A percentile compares a stretch with the other conserved stretches of the same genome.
These are phyloP conservation scores for Apomyelois bistriatella DNA, from an alignment of 2,888 invertebrate genomes.

Conservation along the genomic window DNA sequence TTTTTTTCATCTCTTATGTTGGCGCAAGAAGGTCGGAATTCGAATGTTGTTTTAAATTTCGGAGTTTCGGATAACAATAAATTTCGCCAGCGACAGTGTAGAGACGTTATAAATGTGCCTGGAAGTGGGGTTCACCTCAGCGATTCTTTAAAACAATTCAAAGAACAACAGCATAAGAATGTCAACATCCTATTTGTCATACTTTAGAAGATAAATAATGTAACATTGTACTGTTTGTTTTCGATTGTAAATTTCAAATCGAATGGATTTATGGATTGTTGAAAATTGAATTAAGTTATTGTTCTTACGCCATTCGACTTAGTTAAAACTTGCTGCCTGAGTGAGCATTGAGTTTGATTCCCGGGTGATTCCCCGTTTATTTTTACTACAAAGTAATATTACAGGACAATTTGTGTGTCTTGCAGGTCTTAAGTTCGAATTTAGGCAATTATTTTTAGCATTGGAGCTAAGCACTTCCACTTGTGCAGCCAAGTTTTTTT, in stretches of 20 bases:
- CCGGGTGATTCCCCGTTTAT: no score
- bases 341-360: not conserved
- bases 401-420: no score
- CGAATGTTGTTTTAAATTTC: constrained; percentile 7
- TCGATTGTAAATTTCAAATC: not conserved
- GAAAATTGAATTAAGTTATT: no score
- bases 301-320: not conserved
- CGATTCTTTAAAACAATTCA: constrained; percentile 11
- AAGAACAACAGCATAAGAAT: constrained; percentile 5
- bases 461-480: no score
- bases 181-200: constrained; percentile 10
- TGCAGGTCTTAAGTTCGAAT: no score
- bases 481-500: no score
- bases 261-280: not conserved
- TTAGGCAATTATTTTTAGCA: no score
- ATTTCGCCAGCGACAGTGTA: constrained; percentile 12
- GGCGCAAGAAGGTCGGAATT: not conserved
- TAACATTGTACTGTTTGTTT: constrained; percentile 4
- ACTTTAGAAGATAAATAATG: constrained; percentile 5
- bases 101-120: constrained; percentile 6
- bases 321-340: not conserved
- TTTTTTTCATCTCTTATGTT: not conserved
- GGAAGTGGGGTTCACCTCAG: constrained; percentile 4
- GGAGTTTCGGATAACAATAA: constrained; percentile 9
- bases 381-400: no score